These are phyloP conservation scores for Gallinago paraguaiae DNA, from an alignment of 2,113 vertebrate genomes.

Conservation along the genomic window DNA sequence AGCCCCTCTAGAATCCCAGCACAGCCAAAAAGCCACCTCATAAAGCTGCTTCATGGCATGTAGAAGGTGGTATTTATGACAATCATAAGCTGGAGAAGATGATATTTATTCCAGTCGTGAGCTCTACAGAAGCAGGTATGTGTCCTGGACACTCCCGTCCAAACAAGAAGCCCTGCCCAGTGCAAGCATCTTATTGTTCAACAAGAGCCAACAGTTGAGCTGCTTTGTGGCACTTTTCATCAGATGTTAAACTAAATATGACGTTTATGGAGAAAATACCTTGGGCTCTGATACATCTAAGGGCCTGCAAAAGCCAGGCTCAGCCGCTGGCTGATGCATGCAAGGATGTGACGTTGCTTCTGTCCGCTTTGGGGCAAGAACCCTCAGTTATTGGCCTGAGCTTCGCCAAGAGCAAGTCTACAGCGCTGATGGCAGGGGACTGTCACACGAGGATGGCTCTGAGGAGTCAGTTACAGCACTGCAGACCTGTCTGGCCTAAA, in stretches of 20 bases:
- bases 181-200: not conserved
- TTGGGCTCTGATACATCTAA: not conserved
- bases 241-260: not conserved
- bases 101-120: fast-evolving
- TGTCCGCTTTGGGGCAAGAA: not conserved
- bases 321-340: not conserved
- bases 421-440: not conserved
- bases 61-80: no score
- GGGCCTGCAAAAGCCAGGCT: not conserved
- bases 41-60: fast-evolving
- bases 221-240: not conserved
- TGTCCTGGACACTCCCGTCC: not conserved
- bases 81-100: no score
- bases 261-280: not conserved
- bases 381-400: no score
- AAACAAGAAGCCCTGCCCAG: not conserved
- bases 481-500: not conserved
- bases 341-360: not conserved
- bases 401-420: not conserved
- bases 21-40: not conserved
- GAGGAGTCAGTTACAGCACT: not conserved
- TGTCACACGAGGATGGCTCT: not conserved
- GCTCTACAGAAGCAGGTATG: not conserved
- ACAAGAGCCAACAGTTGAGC: not conserved
- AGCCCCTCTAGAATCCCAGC: not conserved